These are phyloP conservation scores for Lepidurus apus DNA, from an alignment of 1,140 invertebrate species.

Conservation along the genomic window DNA sequence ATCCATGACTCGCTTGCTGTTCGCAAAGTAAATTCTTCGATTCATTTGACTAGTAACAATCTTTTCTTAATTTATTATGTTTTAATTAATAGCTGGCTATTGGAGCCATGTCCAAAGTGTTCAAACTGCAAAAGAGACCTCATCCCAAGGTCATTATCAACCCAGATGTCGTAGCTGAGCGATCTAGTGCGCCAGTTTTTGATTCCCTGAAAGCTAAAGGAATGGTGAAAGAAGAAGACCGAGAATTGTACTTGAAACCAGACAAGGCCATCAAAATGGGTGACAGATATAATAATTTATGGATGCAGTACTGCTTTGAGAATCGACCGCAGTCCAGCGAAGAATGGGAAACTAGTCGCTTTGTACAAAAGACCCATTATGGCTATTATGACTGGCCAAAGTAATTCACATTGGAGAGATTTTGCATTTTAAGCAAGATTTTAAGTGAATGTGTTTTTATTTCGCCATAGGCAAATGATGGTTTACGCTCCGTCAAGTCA, in stretches of 20 bases:
- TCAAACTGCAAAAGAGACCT: constrained; percentile 69
- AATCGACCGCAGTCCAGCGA: constrained; percentile 55
- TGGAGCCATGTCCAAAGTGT: constrained; percentile 55
- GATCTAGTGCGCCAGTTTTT: not conserved
- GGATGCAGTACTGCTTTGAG: constrained; percentile 64
- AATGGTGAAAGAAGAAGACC: constrained; percentile 36
- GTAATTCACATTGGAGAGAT: constrained; percentile 39
- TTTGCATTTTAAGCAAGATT: too few species aligned
- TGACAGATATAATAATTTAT: constrained; percentile 59
- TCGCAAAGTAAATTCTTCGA: constrained; percentile 47
- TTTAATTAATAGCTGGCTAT: constrained; percentile 52
- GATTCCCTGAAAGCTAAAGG: constrained; percentile 33
- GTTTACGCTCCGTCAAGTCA: constrained; percentile 57
- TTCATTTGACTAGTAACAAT: constrained; percentile 18
- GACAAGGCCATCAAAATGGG: constrained; percentile 43
- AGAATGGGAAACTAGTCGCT: constrained; percentile 67
- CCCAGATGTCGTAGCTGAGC: constrained; percentile 41
- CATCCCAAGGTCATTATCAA: constrained; percentile 57
- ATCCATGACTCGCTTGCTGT: constrained; percentile 70
- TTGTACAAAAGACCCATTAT: constrained; percentile 60
- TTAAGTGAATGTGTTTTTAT: constrained; percentile 33
- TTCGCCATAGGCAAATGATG: constrained; percentile 44
- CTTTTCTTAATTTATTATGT: constrained; percentile 31
- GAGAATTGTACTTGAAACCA: not conserved
- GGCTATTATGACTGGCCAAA: constrained; percentile 82